Conservation (phyloP, 1,140 invertebrate genomes). For the Brachionus asplanchnoidis region DNA sequence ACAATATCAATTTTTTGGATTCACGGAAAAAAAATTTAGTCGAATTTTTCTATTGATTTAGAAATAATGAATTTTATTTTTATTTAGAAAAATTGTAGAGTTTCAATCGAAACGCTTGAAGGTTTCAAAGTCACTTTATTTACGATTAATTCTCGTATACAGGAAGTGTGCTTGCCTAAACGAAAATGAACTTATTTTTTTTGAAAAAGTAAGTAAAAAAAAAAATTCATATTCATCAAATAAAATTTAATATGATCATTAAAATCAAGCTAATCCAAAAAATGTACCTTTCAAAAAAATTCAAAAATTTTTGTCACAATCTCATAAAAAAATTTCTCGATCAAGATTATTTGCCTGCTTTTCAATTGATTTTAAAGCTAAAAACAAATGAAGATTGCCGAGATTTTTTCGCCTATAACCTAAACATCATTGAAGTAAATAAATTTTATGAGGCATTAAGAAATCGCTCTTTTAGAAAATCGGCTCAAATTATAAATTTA, state of each 20-base stretch:
- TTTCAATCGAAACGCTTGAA: not conserved
- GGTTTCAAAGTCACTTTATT: not conserved
- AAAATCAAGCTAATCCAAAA: not conserved
- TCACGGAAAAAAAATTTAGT: not conserved
- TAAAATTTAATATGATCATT: not conserved
- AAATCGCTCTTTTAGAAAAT: not conserved
- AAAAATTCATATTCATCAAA: not conserved
- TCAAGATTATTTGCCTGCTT: not conserved
- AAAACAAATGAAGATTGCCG: not conserved
- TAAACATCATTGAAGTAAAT: not conserved
- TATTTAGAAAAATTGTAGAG: not conserved
- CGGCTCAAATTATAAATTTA: not conserved
- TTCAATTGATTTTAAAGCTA: not conserved
- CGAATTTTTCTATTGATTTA: not conserved
- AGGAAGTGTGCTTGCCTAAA: not conserved
- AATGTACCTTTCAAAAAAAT: not conserved
- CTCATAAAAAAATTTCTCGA: not conserved
- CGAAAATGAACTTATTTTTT: not conserved
- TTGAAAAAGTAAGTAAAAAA: not conserved
- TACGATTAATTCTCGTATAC: not conserved
- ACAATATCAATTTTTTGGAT: no score
- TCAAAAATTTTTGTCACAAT: not conserved
- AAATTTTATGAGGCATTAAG: not conserved
- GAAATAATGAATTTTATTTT: not conserved
- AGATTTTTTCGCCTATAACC: not conserved